phyloP scores from a whole-genome alignment of 2,888 invertebrate species.

The Lithosia quadra region DNA sequence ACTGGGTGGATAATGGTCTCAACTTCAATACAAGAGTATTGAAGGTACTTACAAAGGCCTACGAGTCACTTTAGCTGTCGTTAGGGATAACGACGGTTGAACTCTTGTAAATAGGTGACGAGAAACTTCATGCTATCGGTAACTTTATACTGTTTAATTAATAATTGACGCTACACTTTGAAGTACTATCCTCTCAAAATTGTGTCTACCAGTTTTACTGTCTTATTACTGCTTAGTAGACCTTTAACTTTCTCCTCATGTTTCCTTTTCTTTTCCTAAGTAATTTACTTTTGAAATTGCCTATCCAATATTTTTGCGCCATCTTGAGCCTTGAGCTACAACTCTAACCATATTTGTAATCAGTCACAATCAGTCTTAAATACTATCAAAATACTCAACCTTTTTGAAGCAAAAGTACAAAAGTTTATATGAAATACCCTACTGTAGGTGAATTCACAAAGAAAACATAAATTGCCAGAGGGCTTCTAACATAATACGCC shows the following conservation, averaged over 20 bases:
- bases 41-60: slow-evolving; percentile 34
- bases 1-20: slow-evolving; percentile 27
- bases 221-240: background rate
- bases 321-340: too few relatives aligned
- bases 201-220: background rate
- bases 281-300: too few relatives aligned
- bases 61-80: slow-evolving; percentile 40
- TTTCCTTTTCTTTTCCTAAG: background rate
- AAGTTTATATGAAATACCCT: background rate
- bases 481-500: background rate
- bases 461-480: background rate
- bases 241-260: background rate
- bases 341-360: too few relatives aligned
- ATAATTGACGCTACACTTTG: slow-evolving; percentile 41
- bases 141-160: slow-evolving; percentile 58
- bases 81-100: slow-evolving; percentile 59
- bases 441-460: background rate
- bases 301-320: too few relatives aligned
- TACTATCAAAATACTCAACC: background rate
- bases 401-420: background rate
- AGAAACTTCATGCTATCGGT: slow-evolving; percentile 44
- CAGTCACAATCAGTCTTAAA: too few relatives aligned
- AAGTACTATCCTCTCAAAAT: background rate
- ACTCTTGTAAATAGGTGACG: slow-evolving; percentile 27
- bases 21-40: slow-evolving; percentile 47